Evolutionary conservation across 2,888 invertebrate genomes (phyloP).

Genomic region (Mesochorus sp.): DNA sequence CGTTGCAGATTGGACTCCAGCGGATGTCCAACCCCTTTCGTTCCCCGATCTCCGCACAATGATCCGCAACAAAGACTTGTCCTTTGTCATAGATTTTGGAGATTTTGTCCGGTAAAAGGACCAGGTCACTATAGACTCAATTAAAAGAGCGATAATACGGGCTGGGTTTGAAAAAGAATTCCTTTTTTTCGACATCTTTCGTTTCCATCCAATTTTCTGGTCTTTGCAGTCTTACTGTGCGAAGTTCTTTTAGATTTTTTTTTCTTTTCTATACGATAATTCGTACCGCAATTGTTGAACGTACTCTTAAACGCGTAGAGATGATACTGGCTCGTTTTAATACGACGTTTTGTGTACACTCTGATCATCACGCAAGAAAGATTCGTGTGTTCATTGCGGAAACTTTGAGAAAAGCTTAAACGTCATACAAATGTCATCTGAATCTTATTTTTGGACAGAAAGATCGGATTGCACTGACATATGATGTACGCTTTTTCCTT

Average conservation of each 20-base stretch:
- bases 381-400: too few species aligned
- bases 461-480: too few species aligned
- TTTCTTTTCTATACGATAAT: background rate
- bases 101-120: slow-evolving; percentile 13
- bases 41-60: slow-evolving; percentile 11
- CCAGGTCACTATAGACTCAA: slow-evolving; percentile 3
- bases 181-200: background rate
- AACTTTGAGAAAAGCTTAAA: too few species aligned
- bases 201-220: background rate
- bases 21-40: slow-evolving; percentile 43
- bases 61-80: slow-evolving; percentile 52
- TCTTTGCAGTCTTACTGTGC: background rate
- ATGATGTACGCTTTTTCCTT: too few species aligned
- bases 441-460: too few species aligned
- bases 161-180: background rate
- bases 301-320: too few species aligned
- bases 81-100: slow-evolving; percentile 47
- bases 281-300: too few species aligned
- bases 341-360: too few species aligned
- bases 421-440: too few species aligned
- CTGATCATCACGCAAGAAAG: too few species aligned
- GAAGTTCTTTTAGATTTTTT: background rate
- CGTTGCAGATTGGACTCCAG: slow-evolving; percentile 48
- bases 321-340: too few species aligned
- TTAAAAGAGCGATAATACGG: slow-evolving; percentile 5